Conservation (phyloP, 2,888 invertebrate species). For the Scaptomyza caliginosa region DNA sequence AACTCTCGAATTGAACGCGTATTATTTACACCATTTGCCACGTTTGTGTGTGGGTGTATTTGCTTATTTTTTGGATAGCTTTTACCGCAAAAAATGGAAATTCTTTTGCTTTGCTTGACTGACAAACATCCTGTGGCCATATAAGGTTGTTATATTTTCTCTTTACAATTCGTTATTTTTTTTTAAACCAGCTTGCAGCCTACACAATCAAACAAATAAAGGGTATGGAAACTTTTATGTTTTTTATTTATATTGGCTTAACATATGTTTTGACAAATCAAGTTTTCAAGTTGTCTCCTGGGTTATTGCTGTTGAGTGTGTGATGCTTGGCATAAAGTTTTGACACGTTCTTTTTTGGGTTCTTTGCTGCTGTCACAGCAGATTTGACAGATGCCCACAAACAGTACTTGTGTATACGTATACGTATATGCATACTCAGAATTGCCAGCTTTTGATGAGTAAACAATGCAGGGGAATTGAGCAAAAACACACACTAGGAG, state of each 20-base stretch:
- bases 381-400: conserved; percentile 44
- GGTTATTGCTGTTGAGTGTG: conserved; percentile 3
- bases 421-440: neutral
- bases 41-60: neutral
- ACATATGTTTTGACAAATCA: conserved; percentile 19
- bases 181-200: too few species aligned
- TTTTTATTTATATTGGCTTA: too few species aligned
- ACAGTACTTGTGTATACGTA: neutral
- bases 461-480: conserved; percentile 33
- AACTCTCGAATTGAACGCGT: neutral
- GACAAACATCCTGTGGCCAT: neutral
- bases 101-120: too few species aligned
- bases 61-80: neutral
- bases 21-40: neutral
- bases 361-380: conserved; percentile 46
- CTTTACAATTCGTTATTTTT: too few species aligned
- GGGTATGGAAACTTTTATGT: too few species aligned
- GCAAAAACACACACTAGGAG: conserved; percentile 3
- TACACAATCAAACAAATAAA: too few species aligned
- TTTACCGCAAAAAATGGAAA: too few species aligned
- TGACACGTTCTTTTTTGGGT: conserved; percentile 39
- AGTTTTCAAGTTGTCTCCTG: conserved; percentile 1
- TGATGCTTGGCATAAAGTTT: conserved; percentile 12
- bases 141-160: too few species aligned
- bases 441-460: conserved; percentile 23